Evolutionary conservation across 2,888 invertebrate species (phyloP), one percentile per base, ranked within the genome.

Genomic region (Magallana nippona): DNA sequence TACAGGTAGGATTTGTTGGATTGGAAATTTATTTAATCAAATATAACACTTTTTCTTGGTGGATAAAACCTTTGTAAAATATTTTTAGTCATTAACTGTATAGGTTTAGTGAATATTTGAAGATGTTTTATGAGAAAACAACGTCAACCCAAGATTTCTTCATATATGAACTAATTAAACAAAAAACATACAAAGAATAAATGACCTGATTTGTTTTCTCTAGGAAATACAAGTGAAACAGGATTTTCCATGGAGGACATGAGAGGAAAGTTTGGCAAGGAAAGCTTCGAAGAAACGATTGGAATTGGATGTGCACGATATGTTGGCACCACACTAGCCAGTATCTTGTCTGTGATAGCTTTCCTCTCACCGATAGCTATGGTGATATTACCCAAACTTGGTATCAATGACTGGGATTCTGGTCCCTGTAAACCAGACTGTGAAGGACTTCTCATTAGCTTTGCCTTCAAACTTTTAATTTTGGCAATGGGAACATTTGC

Each of bases 241-340:
- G 98, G 98, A 3, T 97, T 97, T 90, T 98, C 98, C 0, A 97
- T 98, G 94, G 98, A 98, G 94, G 98, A 98, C 94, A 98, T 98
- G 94, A 91, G 95, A 89, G 90, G 92, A 77, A 93, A 93, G 84
- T 91, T 93, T 84, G 93, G 91, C 44, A 93, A 91, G 85, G 94
- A 93, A 78, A 88, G 83, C 56, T 90, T 92, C 82, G 92, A 92
- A 81, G 92, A 91, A n/a, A 86, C 86, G 85, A 87, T 89, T 82
- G 92, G 91, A 10, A 91, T 93, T 86, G 92, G 93, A 82, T 94
- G 94, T 88, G 93, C 92, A 55, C 91, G 94, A 15, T 98, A 98
- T 94, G 95, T 98, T 78, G 97, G 97, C 82, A 96, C 97, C 17
- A 96, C 96, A 56, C 95, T 98, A 86, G 97, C 97, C 1, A 96